These are phyloP conservation scores for Cydia splendana DNA, from an alignment of 1,140 invertebrate genomes.

Conservation along the genomic window DNA sequence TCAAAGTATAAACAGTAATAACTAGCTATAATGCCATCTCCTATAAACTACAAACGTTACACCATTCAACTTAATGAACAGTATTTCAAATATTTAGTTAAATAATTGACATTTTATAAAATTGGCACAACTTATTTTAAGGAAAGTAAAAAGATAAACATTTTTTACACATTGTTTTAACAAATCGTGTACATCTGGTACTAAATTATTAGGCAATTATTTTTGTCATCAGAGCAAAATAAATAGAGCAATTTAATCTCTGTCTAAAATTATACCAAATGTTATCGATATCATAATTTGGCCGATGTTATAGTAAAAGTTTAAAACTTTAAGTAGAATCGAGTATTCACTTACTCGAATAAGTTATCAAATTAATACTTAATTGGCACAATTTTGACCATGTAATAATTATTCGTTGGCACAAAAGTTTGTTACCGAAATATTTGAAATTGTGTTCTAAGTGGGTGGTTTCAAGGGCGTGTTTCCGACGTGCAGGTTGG, in stretches of 20 bases:
- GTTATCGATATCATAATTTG: background rate
- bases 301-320: background rate
- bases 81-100: background rate
- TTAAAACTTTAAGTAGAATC: background rate
- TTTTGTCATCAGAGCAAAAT: no score
- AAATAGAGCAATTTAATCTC: no score
- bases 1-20: background rate
- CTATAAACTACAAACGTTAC: background rate
- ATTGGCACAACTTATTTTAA: slow-evolving; percentile 8
- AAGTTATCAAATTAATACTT: slow-evolving; percentile 24
- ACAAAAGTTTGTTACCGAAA: slow-evolving; percentile 30
- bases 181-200: no score
- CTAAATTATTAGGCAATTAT: no score
- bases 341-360: background rate
- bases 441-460: slow-evolving; percentile 44
- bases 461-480: slow-evolving; percentile 70
- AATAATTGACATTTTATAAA: slow-evolving; percentile 24
- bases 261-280: no score
- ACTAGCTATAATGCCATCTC: background rate
- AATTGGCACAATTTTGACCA: slow-evolving; percentile 36
- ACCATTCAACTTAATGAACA: background rate
- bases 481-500: slow-evolving; percentile 72
- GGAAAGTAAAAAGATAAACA: background rate
- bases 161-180: no score
- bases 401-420: slow-evolving; percentile 38